phyloP scores from a whole-genome alignment of 1,140 invertebrate species.

The Heliothis subflexa region DNA sequence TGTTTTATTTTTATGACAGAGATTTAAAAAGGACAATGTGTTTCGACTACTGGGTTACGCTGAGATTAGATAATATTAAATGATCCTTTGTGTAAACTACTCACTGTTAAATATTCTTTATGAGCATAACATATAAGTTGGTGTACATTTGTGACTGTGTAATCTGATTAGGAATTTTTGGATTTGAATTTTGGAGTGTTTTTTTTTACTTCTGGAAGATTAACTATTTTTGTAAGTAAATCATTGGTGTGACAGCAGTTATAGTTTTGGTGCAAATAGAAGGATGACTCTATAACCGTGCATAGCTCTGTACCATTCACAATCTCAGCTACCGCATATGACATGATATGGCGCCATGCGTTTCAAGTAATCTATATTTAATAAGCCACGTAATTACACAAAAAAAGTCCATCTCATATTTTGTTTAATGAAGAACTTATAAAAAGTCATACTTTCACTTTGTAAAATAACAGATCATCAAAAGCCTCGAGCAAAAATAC shows the following conservation, averaged over 20 bases:
- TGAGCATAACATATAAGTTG: conserved; percentile 19
- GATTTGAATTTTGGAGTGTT: neutral
- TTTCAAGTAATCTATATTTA: conserved; percentile 26
- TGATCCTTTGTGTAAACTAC: conserved; percentile 59
- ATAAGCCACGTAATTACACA: conserved; percentile 35
- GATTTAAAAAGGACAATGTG: conserved; percentile 54
- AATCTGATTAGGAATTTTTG: conserved; percentile 21
- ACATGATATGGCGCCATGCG: neutral
- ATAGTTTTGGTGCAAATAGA: too few relatives aligned
- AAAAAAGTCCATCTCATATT: conserved; percentile 33
- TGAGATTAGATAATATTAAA: conserved; percentile 65
- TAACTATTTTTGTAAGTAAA: neutral
- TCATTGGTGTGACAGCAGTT: too few relatives aligned
- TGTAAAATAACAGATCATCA: conserved; percentile 15
- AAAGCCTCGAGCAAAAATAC: conserved; percentile 30
- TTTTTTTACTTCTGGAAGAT: neutral
- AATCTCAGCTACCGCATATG: neutral
- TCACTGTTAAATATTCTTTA: conserved; percentile 47
- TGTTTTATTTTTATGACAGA: conserved; percentile 57
- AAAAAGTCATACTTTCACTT: conserved; percentile 41
- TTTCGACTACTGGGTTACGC: conserved; percentile 59
- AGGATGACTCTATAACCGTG: neutral
- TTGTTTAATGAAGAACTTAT: conserved; percentile 26
- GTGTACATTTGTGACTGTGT: conserved; percentile 14
- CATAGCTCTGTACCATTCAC: neutral